A percentile compares a stretch with the other conserved stretches of the same genome.
phyloP scores from a whole-genome alignment of 2,888 invertebrate genomes.

The Apodemia duryi region DNA sequence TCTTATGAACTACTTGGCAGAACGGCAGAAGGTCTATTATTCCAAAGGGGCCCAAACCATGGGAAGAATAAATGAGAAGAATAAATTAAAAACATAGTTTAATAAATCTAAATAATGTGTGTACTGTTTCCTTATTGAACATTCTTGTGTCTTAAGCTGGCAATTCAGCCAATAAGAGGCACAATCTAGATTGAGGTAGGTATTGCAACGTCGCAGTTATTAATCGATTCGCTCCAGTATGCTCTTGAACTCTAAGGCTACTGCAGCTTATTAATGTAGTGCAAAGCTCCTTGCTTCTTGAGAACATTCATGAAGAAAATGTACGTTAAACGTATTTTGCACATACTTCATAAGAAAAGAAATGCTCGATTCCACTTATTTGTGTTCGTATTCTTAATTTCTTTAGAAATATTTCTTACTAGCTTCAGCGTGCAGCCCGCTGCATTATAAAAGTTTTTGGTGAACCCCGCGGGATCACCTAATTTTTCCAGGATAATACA shows the following conservation, averaged over 20 bases:
- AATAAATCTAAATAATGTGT: too few relatives aligned
- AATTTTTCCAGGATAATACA: too few relatives aligned
- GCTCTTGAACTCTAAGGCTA: conserved; percentile 7
- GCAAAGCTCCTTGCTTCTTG: background rate
- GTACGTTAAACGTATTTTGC: background rate
- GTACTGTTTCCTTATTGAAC: background rate
- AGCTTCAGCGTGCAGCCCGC: too few relatives aligned
- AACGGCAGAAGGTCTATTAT: too few relatives aligned
- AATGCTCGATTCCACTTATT: background rate
- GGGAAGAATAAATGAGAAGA: too few relatives aligned
- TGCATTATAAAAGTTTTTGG: too few relatives aligned
- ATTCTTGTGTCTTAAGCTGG: background rate
- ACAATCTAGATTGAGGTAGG: conserved; percentile 10
- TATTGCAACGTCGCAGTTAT: conserved; percentile 15
- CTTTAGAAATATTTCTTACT: too few relatives aligned
- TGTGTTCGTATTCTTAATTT: background rate
- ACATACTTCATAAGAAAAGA: background rate
- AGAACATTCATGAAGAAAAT: background rate
- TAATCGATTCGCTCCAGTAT: conserved; percentile 9
- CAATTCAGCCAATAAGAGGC: conserved; percentile 1
- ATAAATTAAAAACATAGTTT: too few relatives aligned
- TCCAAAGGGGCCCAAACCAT: too few relatives aligned
- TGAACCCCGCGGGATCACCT: too few relatives aligned
- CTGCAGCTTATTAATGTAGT: conserved; percentile 11
- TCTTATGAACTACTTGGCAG: too few relatives aligned